Conservation (phyloP, 1,140 invertebrate species). For the Ceratitis capitata region DNA sequence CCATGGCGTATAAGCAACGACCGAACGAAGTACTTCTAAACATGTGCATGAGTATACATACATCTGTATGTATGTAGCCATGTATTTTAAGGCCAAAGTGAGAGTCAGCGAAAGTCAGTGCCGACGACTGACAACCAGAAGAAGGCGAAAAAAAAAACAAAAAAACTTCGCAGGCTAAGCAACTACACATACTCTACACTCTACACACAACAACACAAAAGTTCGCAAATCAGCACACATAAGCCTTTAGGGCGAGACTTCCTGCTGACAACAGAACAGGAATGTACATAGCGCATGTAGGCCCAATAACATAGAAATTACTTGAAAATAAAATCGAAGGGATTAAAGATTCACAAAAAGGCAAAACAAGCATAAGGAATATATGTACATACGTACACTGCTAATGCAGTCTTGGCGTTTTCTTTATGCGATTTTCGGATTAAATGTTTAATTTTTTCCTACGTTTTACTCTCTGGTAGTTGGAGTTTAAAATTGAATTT, state of each 20-base stretch:
- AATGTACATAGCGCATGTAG: not conserved
- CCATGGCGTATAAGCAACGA: constrained; percentile 8
- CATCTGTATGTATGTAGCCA: no score
- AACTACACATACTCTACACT: not conserved
- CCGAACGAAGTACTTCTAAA: no score
- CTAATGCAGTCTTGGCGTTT: not conserved
- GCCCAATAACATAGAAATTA: not conserved
- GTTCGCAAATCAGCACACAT: not conserved
- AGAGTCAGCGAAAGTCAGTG: constrained; percentile 30
- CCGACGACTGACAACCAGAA: not conserved
- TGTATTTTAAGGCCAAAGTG: not conserved
- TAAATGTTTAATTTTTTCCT: not conserved
- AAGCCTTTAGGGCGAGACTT: not conserved
- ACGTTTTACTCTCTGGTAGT: not conserved
- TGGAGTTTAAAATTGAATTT: no score
- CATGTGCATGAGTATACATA: no score
- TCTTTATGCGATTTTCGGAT: not conserved
- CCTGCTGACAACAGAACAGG: not conserved
- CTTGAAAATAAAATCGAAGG: no score
- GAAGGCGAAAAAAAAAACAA: no score
- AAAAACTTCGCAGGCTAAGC: not conserved
- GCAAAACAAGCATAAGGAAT: not conserved
- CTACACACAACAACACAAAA: not conserved
- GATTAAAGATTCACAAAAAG: not conserved
- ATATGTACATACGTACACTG: not conserved